Conservation (phyloP, 2,888 invertebrate genomes). For the Tuberolachnus salignus region DNA sequence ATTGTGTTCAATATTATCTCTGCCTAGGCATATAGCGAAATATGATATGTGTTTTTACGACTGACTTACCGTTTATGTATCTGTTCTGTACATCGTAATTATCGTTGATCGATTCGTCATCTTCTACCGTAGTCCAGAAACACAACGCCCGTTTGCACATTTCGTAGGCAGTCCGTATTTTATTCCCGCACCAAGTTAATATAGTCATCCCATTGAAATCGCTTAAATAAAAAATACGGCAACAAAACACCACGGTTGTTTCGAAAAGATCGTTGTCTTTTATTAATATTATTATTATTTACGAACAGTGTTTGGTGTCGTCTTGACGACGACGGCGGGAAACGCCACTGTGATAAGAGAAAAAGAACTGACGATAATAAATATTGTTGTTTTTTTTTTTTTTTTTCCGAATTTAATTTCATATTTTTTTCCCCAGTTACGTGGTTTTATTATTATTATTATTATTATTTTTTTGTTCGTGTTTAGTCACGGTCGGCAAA, state of each 20-base stretch:
- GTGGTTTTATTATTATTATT: no score
- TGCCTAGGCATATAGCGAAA: no score
- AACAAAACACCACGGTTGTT: neutral
- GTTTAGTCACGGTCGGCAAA: constrained; percentile 23
- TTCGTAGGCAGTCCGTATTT: neutral
- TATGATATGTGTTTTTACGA: no score
- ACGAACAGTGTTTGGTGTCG: constrained; percentile 23
- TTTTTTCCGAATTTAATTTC: neutral
- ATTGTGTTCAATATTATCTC: no score
- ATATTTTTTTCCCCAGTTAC: neutral
- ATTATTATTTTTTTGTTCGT: constrained; percentile 31
- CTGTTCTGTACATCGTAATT: neutral
- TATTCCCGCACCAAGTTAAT: neutral
- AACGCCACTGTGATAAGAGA: neutral
- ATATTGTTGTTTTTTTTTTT: no score
- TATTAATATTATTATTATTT: neutral
- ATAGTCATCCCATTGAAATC: constrained; percentile 5
- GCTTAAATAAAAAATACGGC: neutral
- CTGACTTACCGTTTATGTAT: neutral
- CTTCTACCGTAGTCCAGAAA: neutral
- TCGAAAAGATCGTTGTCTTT: neutral
- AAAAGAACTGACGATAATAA: neutral
- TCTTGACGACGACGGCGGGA: constrained; percentile 4
- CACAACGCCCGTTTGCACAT: neutral
- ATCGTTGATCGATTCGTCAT: no score